Conservation (phyloP, 2,888 invertebrate species). For the Athalia rosae region DNA sequence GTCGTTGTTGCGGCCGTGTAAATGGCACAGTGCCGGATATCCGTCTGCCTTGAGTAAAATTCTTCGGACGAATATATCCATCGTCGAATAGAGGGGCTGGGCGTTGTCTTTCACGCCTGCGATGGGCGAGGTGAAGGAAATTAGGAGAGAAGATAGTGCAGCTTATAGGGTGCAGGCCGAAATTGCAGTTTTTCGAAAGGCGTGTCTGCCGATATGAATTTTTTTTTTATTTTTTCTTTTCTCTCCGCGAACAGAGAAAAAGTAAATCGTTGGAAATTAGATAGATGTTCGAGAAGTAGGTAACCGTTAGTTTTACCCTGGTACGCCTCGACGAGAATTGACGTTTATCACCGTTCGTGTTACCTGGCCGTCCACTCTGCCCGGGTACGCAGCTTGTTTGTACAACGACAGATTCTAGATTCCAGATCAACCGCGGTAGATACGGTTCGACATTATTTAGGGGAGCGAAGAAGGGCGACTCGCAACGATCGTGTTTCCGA, state of each 20-base stretch:
- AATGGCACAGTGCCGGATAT: constrained; percentile 59
- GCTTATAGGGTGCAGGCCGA: not conserved
- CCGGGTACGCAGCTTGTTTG: constrained; percentile 17
- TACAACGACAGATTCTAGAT: constrained; percentile 38
- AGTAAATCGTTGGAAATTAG: not conserved
- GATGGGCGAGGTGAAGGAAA: not conserved
- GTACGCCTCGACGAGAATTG: not conserved
- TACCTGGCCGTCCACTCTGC: constrained; percentile 17
- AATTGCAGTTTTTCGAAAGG: not conserved
- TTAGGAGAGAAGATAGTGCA: not conserved
- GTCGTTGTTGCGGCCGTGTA: constrained; percentile 52
- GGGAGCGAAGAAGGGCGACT: not conserved
- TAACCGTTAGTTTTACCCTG: not conserved
- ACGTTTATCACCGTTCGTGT: constrained; percentile 26
- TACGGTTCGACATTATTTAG: constrained; percentile 32
- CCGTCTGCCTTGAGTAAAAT: constrained; percentile 58
- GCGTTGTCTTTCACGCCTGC: constrained; percentile 14
- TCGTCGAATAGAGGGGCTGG: constrained; percentile 46
- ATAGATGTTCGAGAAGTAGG: not conserved
- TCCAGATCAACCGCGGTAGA: constrained; percentile 20
- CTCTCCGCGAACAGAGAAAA: not conserved
- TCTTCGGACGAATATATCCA: constrained; percentile 66
- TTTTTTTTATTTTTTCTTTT: not conserved
- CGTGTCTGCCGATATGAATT: not conserved
- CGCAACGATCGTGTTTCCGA: not conserved